phyloP scores from a whole-genome alignment of 2,113 vertebrate species.

The Gorsachius goisagi region DNA sequence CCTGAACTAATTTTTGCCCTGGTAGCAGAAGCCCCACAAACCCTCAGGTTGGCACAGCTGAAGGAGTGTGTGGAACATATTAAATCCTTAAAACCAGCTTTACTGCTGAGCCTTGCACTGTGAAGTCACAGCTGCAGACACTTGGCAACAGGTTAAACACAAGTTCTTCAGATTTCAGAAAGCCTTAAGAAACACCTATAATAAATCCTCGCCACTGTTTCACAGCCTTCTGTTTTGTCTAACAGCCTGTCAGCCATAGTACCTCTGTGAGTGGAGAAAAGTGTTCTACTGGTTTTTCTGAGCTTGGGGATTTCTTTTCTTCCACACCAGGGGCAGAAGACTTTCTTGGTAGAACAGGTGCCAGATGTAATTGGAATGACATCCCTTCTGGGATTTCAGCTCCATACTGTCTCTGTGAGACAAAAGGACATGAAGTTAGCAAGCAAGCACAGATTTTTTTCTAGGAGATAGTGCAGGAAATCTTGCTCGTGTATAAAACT shows the following conservation, averaged over 20 bases:
- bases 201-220: not conserved
- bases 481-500: slow-evolving; percentile 63
- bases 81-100: not conserved
- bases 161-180: not conserved
- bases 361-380: not conserved
- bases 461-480: not conserved
- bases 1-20: not conserved
- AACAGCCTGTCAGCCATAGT: not conserved
- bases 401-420: not conserved
- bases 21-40: not conserved
- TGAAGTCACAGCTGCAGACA: not conserved
- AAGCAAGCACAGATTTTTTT: not conserved
- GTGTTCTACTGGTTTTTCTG: not conserved
- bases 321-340: not conserved
- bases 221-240: not conserved
- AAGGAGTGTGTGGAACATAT: not conserved
- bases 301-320: not conserved
- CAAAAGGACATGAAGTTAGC: not conserved
- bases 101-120: not conserved
- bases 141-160: not conserved
- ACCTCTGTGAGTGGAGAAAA: slow-evolving; percentile 21
- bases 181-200: not conserved
- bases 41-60: not conserved
- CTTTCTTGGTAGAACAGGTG: not conserved
- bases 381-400: not conserved